Percentiles rank a stretch among this genome's conserved stretches.
Evolutionary conservation across 2,888 invertebrate species (phyloP).

Genomic region (Alitta virens): DNA sequence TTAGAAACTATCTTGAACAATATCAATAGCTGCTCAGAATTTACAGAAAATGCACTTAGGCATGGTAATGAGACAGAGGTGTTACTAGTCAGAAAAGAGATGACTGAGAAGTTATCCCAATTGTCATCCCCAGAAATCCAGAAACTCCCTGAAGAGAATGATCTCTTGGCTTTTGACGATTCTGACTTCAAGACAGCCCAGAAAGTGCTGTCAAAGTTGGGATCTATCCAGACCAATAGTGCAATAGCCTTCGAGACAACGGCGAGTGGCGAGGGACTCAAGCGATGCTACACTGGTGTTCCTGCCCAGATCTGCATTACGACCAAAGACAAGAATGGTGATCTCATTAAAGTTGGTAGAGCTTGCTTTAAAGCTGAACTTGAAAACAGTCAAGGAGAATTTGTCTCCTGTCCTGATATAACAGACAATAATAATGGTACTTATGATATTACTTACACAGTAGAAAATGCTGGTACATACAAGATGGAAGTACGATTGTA

Average conservation of each 20-base stretch:
- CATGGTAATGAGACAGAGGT: conserved; percentile 59
- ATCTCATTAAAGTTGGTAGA: conserved; percentile 51
- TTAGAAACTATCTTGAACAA: conserved; percentile 54
- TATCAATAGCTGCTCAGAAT: conserved; percentile 57
- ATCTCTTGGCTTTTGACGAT: conserved; percentile 50
- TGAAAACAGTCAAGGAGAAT: conserved; percentile 6
- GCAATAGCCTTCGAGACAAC: conserved; percentile 56
- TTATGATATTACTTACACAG: conserved; percentile 55
- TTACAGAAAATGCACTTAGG: conserved; percentile 59
- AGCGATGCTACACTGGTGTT: conserved; percentile 48
- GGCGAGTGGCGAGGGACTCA: conserved; percentile 56
- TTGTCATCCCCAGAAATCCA: conserved; percentile 41
- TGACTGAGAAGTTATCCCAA: conserved; percentile 57
- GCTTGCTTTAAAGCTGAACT: conserved; percentile 44
- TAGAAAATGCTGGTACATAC: conserved; percentile 55
- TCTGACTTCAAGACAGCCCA: conserved; percentile 43
- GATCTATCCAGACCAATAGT: conserved; percentile 53
- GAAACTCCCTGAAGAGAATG: conserved; percentile 53
- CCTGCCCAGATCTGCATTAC: conserved; percentile 54
- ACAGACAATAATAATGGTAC: conserved; percentile 28
- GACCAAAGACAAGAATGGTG: conserved; percentile 52
- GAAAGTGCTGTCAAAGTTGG: conserved; percentile 46
- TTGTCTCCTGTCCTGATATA: conserved; percentile 19
- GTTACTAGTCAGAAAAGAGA: conserved; percentile 59
- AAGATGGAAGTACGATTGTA: conserved; percentile 54